Conservation (phyloP, 2,113 vertebrate species). For the Grantiella picta region DNA sequence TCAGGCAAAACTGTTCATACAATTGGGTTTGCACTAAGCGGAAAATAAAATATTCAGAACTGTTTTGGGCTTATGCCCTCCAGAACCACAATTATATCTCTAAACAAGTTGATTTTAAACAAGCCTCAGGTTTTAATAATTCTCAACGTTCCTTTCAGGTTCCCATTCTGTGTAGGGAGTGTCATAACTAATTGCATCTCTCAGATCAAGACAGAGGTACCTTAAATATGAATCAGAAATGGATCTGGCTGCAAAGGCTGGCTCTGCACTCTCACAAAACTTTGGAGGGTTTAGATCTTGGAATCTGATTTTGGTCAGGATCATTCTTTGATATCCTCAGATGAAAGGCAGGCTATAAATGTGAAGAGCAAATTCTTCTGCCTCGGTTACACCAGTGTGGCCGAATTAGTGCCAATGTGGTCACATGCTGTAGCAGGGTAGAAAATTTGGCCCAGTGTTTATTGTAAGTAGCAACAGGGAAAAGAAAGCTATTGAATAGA, state of each 20-base stretch:
- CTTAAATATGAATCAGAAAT: background rate
- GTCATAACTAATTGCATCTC: background rate
- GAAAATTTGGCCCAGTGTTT: constrained; percentile 7
- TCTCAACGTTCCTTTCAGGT: background rate
- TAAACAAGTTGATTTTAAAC: constrained; percentile 13
- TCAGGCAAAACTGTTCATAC: background rate
- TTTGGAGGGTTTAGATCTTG: background rate
- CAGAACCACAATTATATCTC: background rate
- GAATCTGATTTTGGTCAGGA: background rate
- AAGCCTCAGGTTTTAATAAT: background rate
- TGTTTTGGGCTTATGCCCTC: background rate
- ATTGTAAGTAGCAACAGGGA: background rate
- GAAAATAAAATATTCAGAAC: background rate
- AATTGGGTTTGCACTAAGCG: background rate
- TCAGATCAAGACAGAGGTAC: background rate
- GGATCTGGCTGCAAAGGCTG: background rate
- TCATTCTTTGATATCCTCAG: constrained; percentile 1
- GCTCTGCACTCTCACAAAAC: background rate
- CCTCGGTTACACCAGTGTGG: background rate
- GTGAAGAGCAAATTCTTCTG: constrained; percentile 19
- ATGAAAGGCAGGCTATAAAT: background rate
- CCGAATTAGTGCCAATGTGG: background rate
- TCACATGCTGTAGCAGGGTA: background rate
- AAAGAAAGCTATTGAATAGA: background rate
- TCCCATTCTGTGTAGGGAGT: background rate